phyloP scores from a whole-genome alignment of 2,113 vertebrate genomes.

The Indri indri region DNA sequence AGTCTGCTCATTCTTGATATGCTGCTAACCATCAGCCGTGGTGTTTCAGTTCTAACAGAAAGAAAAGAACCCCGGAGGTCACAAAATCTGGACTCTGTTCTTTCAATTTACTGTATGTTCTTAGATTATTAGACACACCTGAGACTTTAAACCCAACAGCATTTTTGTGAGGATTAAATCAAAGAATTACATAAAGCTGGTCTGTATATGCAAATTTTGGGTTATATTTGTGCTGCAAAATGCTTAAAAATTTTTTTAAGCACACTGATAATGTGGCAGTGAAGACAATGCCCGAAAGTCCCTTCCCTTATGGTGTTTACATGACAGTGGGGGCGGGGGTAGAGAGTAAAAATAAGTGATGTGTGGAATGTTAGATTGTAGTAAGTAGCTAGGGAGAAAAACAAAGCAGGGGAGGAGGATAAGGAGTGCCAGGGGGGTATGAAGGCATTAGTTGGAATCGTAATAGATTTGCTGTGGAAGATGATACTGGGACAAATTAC shows the following conservation, averaged over 20 bases:
- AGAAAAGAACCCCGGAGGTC: background rate
- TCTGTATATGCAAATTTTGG: background rate
- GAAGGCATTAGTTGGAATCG: background rate
- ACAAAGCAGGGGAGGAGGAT: background rate
- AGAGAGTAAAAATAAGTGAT: background rate
- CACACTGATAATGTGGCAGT: background rate
- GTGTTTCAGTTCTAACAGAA: background rate
- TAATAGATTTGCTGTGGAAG: background rate
- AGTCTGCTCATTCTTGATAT: background rate
- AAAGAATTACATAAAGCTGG: background rate
- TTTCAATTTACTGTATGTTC: background rate
- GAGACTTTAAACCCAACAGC: background rate
- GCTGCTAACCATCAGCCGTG: background rate
- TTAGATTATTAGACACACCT: background rate
- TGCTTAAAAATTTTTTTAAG: background rate
- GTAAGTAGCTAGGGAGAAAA: background rate
- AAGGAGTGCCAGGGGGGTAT: background rate
- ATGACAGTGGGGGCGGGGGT: background rate
- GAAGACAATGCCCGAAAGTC: background rate
- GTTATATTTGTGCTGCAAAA: background rate
- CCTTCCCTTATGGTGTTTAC: background rate
- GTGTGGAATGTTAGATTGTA: background rate
- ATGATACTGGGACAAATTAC: background rate
- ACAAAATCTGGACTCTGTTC: background rate
- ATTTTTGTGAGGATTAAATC: background rate